Percentiles rank a stretch among this genome's conserved stretches.
Conservation (phyloP, 2,797 vertebrate species). For the Ataeniobius toweri region DNA sequence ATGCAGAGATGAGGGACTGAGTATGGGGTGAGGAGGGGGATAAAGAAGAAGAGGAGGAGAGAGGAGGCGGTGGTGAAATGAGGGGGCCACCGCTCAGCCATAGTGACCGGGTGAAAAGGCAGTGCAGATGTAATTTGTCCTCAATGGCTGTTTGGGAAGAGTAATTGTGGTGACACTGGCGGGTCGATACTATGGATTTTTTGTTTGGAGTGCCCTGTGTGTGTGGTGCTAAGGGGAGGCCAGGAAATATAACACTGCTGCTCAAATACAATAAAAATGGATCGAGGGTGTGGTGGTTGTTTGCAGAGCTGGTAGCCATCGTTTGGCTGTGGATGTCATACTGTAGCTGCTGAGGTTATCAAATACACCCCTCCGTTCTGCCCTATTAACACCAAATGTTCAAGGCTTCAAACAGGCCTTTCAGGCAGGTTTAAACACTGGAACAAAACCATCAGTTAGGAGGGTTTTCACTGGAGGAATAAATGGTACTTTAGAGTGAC, state of each 20-base stretch:
- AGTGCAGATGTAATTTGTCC: constrained; percentile 99
- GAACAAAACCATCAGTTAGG: constrained; percentile 63
- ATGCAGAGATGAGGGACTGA: constrained; percentile 66
- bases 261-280: constrained; percentile 99
- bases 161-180: constrained; percentile 99
- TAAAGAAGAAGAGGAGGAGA: constrained; percentile 40
- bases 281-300: constrained; percentile 94
- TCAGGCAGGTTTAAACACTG: constrained; percentile 60
- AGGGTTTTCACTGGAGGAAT: constrained; percentile 42
- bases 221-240: constrained; percentile 98
- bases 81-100: constrained; percentile 89
- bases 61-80: constrained; percentile 65
- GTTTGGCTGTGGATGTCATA: constrained; percentile 89
- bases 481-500: constrained; percentile 16
- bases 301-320: constrained; percentile 92
- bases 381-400: constrained; percentile 78
- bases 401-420: constrained; percentile 82
- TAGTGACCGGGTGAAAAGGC: constrained; percentile 97
- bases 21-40: constrained; percentile 50
- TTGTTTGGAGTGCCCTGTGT: constrained; percentile 99
- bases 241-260: constrained; percentile 97
- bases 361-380: constrained; percentile 85
- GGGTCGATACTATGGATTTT: constrained; percentile 99
- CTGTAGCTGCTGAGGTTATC: constrained; percentile 87
- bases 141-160: constrained; percentile 99